phyloP scores from a whole-genome alignment of 2,888 invertebrate species.

The Drosophila formosana region DNA sequence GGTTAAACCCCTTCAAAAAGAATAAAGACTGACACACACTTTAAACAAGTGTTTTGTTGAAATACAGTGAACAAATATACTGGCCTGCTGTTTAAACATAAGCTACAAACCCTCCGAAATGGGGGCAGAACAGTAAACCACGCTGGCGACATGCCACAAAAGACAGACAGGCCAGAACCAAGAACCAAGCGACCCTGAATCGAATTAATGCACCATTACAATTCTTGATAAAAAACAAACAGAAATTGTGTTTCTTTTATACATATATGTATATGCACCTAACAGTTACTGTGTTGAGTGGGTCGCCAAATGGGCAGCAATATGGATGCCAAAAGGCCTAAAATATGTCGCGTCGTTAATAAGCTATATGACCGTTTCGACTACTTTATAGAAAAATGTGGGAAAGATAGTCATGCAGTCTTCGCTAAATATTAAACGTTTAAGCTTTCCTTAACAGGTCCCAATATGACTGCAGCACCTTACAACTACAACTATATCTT shows the following conservation, averaged over 20 bases:
- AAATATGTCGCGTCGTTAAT: conserved; percentile 68
- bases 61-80: conserved; percentile 55
- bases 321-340: conserved; percentile 51
- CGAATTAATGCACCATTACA: conserved; percentile 73
- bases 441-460: conserved; percentile 67
- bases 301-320: conserved; percentile 20
- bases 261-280: conserved; percentile 4
- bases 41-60: conserved; percentile 37
- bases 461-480: conserved; percentile 96
- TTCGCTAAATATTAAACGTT: neutral
- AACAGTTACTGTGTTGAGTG: conserved; percentile 16
- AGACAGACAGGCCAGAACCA: conserved; percentile 19
- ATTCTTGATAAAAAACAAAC: conserved; percentile 59
- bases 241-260: conserved; percentile 13
- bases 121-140: conserved; percentile 36
- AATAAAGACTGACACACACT: conserved; percentile 19
- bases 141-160: conserved; percentile 46
- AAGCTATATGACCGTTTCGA: conserved; percentile 76
- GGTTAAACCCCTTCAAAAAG: conserved; percentile 12
- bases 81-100: conserved; percentile 69
- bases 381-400: conserved; percentile 70
- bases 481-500: conserved; percentile 99
- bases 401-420: neutral
- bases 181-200: conserved; percentile 51
- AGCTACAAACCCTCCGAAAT: conserved; percentile 35